A percentile compares a stretch with the other conserved stretches of the same genome.
Conservation (phyloP, 1,140 invertebrate genomes). For the Nylanderia fulva region DNA sequence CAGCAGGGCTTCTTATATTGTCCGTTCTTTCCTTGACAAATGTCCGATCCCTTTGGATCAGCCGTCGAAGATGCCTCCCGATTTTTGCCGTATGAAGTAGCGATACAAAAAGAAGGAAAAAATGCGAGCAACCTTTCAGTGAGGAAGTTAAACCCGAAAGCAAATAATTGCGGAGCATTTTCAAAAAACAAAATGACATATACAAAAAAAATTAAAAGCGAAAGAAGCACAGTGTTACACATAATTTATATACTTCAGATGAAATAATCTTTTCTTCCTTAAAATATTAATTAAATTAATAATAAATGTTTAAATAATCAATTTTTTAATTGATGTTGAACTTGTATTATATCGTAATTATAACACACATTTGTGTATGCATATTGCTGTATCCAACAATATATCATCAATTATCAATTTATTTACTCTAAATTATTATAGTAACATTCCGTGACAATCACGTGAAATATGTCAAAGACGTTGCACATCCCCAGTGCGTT, state of each 20-base stretch:
- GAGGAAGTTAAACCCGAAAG: slow-evolving; percentile 20
- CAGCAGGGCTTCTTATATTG: slow-evolving; percentile 60
- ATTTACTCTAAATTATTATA: slow-evolving; percentile 27
- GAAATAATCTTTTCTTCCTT: too few relatives aligned
- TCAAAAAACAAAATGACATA: slow-evolving; percentile 10
- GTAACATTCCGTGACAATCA: slow-evolving; percentile 25
- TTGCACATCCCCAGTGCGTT: slow-evolving; percentile 56
- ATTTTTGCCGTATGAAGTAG: slow-evolving; percentile 34
- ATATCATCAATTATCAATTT: slow-evolving; percentile 46
- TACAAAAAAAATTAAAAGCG: not conserved
- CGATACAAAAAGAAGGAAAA: not conserved
- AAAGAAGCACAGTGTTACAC: too few relatives aligned
- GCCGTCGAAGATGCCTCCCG: slow-evolving; percentile 45
- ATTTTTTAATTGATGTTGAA: not conserved
- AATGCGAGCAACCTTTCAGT: slow-evolving; percentile 11
- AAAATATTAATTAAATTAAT: too few relatives aligned
- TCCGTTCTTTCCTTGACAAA: slow-evolving; percentile 63
- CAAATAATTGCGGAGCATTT: slow-evolving; percentile 34
- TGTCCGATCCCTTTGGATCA: slow-evolving; percentile 64
- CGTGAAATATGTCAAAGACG: slow-evolving; percentile 29
- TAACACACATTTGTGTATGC: too few relatives aligned
- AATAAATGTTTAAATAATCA: too few relatives aligned
- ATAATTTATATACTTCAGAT: too few relatives aligned
- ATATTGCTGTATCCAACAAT: slow-evolving; percentile 4
- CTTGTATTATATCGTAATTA: slow-evolving; percentile 3